These are phyloP conservation scores for Microtus ochrogaster DNA, from an alignment of 2,113 vertebrate species.

Conservation along the genomic window DNA sequence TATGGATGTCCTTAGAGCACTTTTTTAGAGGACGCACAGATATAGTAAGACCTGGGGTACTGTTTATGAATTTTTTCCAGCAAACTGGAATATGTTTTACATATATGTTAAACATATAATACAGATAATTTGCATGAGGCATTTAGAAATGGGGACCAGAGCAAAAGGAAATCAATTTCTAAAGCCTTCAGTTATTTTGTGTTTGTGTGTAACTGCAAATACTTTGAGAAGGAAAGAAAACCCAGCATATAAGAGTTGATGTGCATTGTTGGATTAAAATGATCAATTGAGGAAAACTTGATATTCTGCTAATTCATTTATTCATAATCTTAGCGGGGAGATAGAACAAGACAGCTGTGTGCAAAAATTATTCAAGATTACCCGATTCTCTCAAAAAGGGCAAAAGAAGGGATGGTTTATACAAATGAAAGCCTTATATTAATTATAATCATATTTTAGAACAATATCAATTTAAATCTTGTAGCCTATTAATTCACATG, in stretches of 20 bases:
- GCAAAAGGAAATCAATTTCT: constrained; percentile 24
- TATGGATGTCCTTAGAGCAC: neutral
- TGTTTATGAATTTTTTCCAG: neutral
- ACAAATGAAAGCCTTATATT: neutral
- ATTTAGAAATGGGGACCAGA: neutral
- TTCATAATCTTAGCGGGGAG: neutral
- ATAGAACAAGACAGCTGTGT: neutral
- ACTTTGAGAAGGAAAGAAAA: constrained; percentile 3
- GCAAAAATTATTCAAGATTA: constrained; percentile 33
- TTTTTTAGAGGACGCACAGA: neutral
- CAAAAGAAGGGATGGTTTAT: neutral
- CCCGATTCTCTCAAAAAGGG: neutral
- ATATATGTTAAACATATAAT: neutral
- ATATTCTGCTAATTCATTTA: neutral
- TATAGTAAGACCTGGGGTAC: neutral
- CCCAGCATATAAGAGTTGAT: neutral
- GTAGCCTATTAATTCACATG: neutral
- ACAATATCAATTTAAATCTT: constrained; percentile 14
- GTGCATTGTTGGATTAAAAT: neutral
- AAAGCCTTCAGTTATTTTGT: neutral
- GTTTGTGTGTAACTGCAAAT: neutral
- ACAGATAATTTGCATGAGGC: neutral
- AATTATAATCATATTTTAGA: neutral
- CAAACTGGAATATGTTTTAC: neutral
- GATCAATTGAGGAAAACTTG: neutral